Conservation (phyloP, 2,113 vertebrate genomes). For the Strix aluco region DNA sequence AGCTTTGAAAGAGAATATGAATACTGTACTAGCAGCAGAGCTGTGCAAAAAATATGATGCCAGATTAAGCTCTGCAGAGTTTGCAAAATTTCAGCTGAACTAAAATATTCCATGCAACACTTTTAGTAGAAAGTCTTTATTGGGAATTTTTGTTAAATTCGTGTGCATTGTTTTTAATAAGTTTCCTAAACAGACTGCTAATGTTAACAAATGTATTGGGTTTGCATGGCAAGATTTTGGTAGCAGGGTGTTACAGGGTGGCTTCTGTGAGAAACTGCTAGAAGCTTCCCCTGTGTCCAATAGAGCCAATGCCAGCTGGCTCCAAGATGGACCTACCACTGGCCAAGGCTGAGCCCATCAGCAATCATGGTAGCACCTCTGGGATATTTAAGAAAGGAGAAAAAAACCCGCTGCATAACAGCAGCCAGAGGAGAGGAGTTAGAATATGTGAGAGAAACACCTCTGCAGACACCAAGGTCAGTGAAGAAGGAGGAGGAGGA, state of each 20-base stretch:
- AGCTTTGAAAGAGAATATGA: constrained; percentile 8
- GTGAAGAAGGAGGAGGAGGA: not conserved
- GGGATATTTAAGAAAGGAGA: not conserved
- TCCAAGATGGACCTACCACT: accelerated
- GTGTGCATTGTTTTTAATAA: not conserved
- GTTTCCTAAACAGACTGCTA: not conserved
- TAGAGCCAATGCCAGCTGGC: accelerated
- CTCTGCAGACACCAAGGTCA: not conserved
- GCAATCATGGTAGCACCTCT: accelerated
- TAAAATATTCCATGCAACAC: not conserved
- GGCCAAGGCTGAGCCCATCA: not conserved
- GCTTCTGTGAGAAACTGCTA: not conserved
- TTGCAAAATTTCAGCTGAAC: not conserved
- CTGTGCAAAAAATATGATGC: not conserved
- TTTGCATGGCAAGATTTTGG: not conserved
- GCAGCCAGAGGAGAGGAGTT: not conserved
- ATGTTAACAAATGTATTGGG: not conserved
- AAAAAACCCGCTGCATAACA: not conserved
- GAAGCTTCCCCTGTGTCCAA: not conserved
- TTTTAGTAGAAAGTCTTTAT: not conserved
- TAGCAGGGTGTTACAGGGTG: not conserved
- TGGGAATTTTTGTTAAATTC: not conserved
- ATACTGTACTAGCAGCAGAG: not conserved
- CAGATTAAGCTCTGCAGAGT: not conserved
- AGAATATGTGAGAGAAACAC: not conserved